Evolutionary conservation across 1,140 invertebrate genomes (phyloP), one percentile per base, ranked within the genome.

Genomic region (Leptonema lineaticorne): DNA sequence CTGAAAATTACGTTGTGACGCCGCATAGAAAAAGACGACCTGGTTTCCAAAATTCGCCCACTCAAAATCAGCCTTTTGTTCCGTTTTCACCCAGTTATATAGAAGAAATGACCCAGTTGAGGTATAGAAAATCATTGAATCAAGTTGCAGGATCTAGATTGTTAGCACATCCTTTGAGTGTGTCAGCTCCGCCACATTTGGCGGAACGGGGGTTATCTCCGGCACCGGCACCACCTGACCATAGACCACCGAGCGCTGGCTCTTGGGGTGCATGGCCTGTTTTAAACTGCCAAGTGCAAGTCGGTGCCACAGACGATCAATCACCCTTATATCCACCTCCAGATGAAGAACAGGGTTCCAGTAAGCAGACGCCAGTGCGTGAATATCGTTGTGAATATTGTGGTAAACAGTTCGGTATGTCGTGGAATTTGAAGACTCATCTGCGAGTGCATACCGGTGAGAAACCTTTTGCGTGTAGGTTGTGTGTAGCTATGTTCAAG

Each of bases 341-440:
- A 80, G 8, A 83, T 74, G 11, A 75, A 73, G 76, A 84, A 74
- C 79, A 82, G 75, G 75, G 83, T 68, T 81, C 83, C 75, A 77
- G 80, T 74, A 79, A 80, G 77, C 77, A 86, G 69, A 81, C 86
- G 7, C 87, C 88, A 14, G 88, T 92, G 7, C 85, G 91, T 24
- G 92, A 93, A 76, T 94, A 93, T 74, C 86, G 90, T 46, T 94
- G 92, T 75, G 90, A 89, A 76, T 94, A 93, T 78, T 93, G 92
- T 78, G 91, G 91, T 27, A 94, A 94, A 81, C 91, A 93, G 76
- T 94, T 94, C 75, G 91, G 91, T 30, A 93, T 93, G 91, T 92
- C 90, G 0, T 93, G 91, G 91, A 94, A 93, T 82, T 83, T 93
- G 70, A 92, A 93, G 77, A 93, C 91, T 48, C 91, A 93, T 81